Evolutionary conservation across 2,888 invertebrate genomes (phyloP).

Genomic region (Helicoverpa assulta): DNA sequence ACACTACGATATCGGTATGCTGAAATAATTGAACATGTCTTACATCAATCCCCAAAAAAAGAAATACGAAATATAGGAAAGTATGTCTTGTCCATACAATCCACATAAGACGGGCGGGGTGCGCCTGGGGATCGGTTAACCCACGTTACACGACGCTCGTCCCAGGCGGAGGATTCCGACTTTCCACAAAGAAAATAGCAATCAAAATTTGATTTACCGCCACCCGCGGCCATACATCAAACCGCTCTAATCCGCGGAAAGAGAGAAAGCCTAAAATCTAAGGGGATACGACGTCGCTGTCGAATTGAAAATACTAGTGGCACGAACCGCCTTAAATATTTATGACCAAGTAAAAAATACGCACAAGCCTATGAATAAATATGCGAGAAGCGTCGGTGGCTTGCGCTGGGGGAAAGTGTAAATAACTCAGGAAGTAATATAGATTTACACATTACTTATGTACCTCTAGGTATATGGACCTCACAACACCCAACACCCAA

Average conservation of each 20-base stretch:
- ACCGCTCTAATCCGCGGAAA: conserved; percentile 87
- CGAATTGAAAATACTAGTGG: conserved; percentile 87
- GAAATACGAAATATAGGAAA: conserved; percentile 75
- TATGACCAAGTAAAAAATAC: conserved; percentile 85
- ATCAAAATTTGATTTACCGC: conserved; percentile 91
- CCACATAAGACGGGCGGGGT: conserved; percentile 78
- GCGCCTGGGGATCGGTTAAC: conserved; percentile 88
- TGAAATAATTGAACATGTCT: conserved; percentile 56
- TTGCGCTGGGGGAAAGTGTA: conserved; percentile 41
- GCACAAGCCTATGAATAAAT: conserved; percentile 82
- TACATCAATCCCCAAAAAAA: conserved; percentile 72
- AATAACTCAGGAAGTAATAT: conserved; percentile 58
- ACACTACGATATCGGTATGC: not conserved
- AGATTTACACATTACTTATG: conserved; percentile 34
- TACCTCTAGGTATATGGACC: conserved; percentile 25
- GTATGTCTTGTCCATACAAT: conserved; percentile 67
- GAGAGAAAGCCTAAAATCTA: conserved; percentile 85
- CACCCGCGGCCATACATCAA: conserved; percentile 88
- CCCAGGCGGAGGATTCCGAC: conserved; percentile 83
- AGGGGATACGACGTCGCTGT: conserved; percentile 83
- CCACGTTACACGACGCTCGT: conserved; percentile 82
- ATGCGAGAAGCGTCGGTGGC: conserved; percentile 65
- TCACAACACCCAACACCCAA: conserved; percentile 9
- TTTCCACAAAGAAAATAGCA: conserved; percentile 90
- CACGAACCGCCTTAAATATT: conserved; percentile 85